These are phyloP conservation scores for Chrysocyon brachyurus DNA, from an alignment of 2,797 vertebrate species.

Conservation along the genomic window DNA sequence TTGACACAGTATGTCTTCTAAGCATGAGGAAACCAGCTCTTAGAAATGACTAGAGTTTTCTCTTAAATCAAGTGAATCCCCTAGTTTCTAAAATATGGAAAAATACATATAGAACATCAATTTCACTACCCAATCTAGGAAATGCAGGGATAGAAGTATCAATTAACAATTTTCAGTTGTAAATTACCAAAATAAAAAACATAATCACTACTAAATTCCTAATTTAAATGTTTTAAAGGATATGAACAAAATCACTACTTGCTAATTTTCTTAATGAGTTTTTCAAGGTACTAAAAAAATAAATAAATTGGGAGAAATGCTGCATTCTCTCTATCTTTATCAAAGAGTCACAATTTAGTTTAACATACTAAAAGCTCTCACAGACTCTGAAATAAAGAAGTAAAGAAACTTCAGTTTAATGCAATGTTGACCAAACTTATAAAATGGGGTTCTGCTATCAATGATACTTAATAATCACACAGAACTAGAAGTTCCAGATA, in stretches of 20 bases:
- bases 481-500: constrained; percentile 1
- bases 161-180: background rate
- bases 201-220: background rate
- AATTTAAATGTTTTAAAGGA: constrained; percentile 15
- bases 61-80: constrained; percentile 23
- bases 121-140: constrained; percentile 47
- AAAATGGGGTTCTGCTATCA: background rate
- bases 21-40: background rate
- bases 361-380: background rate
- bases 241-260: constrained; percentile 11
- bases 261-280: constrained; percentile 32
- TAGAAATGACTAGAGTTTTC: constrained; percentile 54
- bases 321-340: background rate
- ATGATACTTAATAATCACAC: background rate
- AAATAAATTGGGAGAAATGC: background rate
- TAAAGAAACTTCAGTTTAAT: constrained; percentile 4
- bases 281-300: constrained; percentile 38
- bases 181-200: constrained; percentile 44
- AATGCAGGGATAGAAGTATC: background rate
- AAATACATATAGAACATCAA: background rate
- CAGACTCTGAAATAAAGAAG: background rate
- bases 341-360: constrained; percentile 8
- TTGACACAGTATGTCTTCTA: background rate
- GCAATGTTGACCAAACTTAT: background rate
- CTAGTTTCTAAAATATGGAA: constrained; percentile 1